Conservation (phyloP, 2,113 vertebrate species). For the Peromyscus polionotus region DNA sequence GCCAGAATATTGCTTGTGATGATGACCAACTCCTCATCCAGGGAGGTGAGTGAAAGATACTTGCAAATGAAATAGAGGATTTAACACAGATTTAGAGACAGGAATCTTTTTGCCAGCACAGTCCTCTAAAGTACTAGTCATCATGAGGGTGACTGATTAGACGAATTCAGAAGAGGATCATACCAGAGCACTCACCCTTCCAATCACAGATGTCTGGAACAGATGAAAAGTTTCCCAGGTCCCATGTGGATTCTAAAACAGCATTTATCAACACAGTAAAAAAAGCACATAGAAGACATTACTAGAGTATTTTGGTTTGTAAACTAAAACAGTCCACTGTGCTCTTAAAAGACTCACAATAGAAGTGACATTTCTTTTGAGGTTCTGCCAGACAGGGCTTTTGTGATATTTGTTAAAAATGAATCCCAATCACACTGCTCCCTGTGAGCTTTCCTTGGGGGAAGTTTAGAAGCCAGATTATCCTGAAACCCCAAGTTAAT, state of each 20-base stretch:
- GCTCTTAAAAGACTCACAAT: constrained; percentile 49
- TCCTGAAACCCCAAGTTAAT: constrained; percentile 61
- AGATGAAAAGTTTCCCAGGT: background rate
- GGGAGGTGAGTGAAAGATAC: background rate
- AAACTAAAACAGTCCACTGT: constrained; percentile 14
- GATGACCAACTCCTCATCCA: background rate
- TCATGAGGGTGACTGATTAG: background rate
- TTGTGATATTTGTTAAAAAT: constrained; percentile 60
- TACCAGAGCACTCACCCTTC: background rate
- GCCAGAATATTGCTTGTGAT: background rate
- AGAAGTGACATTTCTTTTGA: background rate
- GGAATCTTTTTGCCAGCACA: background rate
- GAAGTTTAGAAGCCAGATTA: constrained; percentile 31
- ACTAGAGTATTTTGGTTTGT: background rate
- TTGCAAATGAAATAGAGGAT: background rate
- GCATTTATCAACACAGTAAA: background rate
- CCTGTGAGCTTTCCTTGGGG: background rate
- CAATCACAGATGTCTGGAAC: background rate
- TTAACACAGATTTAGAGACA: background rate
- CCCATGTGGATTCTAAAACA: background rate
- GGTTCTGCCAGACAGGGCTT: background rate
- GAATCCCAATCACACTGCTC: constrained; percentile 17
- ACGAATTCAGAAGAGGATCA: background rate
- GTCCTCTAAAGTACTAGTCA: background rate
- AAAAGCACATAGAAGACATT: background rate